Evolutionary conservation across 2,113 vertebrate genomes (phyloP).

Genomic region (Mustela lutreola): DNA sequence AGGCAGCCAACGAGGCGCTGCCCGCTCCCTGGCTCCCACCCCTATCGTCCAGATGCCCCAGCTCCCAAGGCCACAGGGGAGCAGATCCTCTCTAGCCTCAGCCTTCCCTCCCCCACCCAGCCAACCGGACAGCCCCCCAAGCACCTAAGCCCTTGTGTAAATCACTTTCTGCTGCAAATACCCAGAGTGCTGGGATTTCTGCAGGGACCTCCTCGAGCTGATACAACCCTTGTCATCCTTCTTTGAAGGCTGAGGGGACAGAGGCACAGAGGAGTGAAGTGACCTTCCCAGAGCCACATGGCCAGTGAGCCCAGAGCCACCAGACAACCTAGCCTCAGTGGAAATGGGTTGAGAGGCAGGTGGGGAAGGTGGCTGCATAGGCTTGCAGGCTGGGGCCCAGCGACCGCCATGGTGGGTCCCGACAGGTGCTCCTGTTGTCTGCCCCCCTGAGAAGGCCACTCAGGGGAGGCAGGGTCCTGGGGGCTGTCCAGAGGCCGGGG

Average conservation of each 20-base stretch:
- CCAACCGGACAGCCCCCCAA: background rate
- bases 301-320: background rate
- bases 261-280: background rate
- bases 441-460: background rate
- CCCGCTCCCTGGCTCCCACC: background rate
- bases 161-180: background rate
- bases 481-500: background rate
- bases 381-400: too few species aligned
- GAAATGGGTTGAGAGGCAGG: background rate
- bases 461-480: background rate
- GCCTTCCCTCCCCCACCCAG: background rate
- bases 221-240: too few species aligned
- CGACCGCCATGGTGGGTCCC: background rate
- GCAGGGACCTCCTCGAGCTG: background rate
- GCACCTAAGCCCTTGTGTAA: background rate
- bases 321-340: background rate
- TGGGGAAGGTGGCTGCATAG: too few species aligned
- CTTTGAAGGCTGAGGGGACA: background rate
- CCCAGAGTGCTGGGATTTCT: background rate
- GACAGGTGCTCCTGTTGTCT: background rate
- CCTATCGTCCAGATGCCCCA: too few species aligned
- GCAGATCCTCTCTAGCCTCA: background rate
- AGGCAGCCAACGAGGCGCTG: background rate
- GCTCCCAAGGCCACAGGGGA: too few species aligned
- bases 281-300: background rate